Base-by-base conservation (phyloP, 2,888 invertebrate species). In the Drosophila anomelani region DNA sequence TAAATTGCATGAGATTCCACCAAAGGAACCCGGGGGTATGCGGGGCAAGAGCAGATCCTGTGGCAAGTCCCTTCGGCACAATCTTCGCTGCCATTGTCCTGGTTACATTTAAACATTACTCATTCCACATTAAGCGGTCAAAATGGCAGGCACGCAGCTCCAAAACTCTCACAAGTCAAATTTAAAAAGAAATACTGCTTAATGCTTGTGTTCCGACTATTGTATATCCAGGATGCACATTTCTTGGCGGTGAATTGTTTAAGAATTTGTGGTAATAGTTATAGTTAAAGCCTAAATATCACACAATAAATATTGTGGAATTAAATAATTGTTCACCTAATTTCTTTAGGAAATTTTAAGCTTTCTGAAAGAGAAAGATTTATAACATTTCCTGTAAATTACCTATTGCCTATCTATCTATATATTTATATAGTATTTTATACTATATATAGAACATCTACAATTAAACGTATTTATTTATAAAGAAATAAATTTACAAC, bases 51-150 rank as follows among this genome's bases (percentile, higher is more conserved):
- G 15, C 17, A 10, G 13, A 58, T 53, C 44, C 39, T 36, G 57
- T 56, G 75, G 54, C 58, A 64, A 60, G 55, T 75, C 76, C 70
- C 75, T 55, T 62, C 54, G 62, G 75, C 62, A 49, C 55, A 69
- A 62, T 62, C 62, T 61, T 41, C 32, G 56, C 78, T 76, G 78
- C 62, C 75, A 81, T 86, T 84, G 89, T 88, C 85, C 85, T 80
- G 88, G 82, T 88, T 82, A 87, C 85, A 85, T 85, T 86, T 88
- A 78, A 88, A 81, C 88, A 85, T 84, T 80, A 85, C 89, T 78
- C 89, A 85, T 84, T 88, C 85, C 78, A 79, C 81, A 84, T 81
- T 85, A 86, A 88, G 88, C 85, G 85, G 85, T 88, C 89, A 78
- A 84, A 85, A 81, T 75, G 68, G 46, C 70, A 63, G 47, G 63